Conservation (phyloP, 2,888 invertebrate species). For the Dromius quadrimaculatus region DNA sequence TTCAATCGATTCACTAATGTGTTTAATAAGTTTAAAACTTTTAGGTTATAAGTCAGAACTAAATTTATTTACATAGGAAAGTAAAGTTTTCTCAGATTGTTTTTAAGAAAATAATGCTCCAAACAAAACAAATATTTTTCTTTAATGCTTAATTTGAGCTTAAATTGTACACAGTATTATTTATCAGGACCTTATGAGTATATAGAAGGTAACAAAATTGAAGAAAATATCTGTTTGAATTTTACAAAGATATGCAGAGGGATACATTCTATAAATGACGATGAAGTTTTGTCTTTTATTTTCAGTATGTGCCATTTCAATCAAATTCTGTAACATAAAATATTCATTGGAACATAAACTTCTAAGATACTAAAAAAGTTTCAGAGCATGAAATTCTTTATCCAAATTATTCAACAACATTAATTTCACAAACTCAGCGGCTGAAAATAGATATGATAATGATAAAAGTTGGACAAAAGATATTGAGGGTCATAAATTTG, state of each 20-base stretch:
- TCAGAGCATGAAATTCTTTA: too few relatives aligned
- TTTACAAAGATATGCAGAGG: slow-evolving; percentile 45
- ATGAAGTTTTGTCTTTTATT: slow-evolving; percentile 5
- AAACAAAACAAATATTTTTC: slow-evolving; percentile 12
- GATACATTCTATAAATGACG: slow-evolving; percentile 33
- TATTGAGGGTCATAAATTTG: too few relatives aligned
- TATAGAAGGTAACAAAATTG: slow-evolving; percentile 25
- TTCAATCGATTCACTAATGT: slow-evolving; percentile 44
- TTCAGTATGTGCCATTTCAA: not conserved
- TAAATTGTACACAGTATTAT: slow-evolving; percentile 40
- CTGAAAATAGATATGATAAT: too few relatives aligned
- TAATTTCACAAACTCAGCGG: too few relatives aligned
- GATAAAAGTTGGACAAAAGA: too few relatives aligned
- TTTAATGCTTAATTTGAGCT: slow-evolving; percentile 43
- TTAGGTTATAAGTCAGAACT: slow-evolving; percentile 20
- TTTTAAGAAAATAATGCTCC: slow-evolving; percentile 16
- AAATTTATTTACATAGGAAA: slow-evolving; percentile 32
- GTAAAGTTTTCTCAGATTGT: not conserved
- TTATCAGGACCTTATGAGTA: slow-evolving; percentile 27
- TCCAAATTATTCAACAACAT: too few relatives aligned
- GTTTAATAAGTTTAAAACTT: slow-evolving; percentile 35
- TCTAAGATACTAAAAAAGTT: too few relatives aligned
- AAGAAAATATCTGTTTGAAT: slow-evolving; percentile 26
- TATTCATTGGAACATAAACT: too few relatives aligned
- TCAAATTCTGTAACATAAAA: too few relatives aligned